Conservation (phyloP, 2,888 invertebrate genomes). For the Alviniconcha strummeri region DNA sequence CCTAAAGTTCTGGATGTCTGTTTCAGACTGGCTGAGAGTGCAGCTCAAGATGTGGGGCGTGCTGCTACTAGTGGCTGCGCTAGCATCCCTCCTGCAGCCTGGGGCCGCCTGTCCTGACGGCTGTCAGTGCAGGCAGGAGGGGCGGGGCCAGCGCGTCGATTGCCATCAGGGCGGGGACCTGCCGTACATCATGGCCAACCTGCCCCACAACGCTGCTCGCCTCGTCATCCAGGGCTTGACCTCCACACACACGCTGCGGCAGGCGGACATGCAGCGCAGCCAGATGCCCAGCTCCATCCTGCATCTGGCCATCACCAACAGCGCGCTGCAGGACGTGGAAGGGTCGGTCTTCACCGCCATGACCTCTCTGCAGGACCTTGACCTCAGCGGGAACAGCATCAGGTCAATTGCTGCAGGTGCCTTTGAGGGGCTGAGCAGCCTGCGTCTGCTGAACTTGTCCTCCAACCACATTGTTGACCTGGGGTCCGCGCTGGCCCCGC, state of each 20-base stretch:
- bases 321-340: conserved; percentile 45
- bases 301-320: conserved; percentile 43
- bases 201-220: conserved; percentile 34
- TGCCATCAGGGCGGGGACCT: conserved; percentile 27
- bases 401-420: conserved; percentile 46
- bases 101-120: conserved; percentile 23
- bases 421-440: conserved; percentile 46
- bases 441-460: conserved; percentile 54
- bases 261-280: conserved; percentile 33
- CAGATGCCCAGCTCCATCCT: conserved; percentile 28
- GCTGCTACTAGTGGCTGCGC: background rate
- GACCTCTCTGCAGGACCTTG: conserved; percentile 41
- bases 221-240: conserved; percentile 36
- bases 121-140: conserved; percentile 28
- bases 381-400: conserved; percentile 53
- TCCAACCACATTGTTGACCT: conserved; percentile 50
- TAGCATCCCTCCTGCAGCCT: too few relatives aligned
- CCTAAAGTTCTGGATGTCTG: background rate
- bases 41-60: background rate
- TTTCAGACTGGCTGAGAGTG: background rate
- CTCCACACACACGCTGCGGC: conserved; percentile 35
- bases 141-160: conserved; percentile 29
- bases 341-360: conserved; percentile 49
- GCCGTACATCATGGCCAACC: conserved; percentile 15
- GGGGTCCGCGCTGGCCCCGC: conserved; percentile 44